A percentile compares a stretch with the other conserved stretches of the same genome.
Evolutionary conservation across 2,888 invertebrate genomes (phyloP).

Genomic region (Drosophila neotestacea): DNA sequence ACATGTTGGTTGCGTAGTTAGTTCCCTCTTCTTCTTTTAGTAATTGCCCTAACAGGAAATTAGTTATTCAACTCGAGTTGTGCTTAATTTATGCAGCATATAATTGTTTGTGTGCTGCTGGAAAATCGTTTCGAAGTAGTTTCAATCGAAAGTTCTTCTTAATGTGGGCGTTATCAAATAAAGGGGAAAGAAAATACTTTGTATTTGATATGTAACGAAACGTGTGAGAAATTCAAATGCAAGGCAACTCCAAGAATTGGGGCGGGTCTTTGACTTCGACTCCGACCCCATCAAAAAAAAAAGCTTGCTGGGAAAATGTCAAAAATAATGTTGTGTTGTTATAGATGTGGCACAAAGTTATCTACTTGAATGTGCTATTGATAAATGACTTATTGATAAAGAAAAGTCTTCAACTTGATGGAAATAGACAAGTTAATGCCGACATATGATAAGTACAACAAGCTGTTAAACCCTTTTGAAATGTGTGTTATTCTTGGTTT

Average conservation of each 20-base stretch:
- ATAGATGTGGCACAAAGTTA: slow-evolving; percentile 23
- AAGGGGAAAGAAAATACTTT: slow-evolving; percentile 2
- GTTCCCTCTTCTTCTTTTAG: slow-evolving; percentile 49
- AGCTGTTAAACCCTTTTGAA: slow-evolving; percentile 11
- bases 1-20: slow-evolving; percentile 32
- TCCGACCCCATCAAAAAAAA: slow-evolving; percentile 1
- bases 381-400: slow-evolving; percentile 71
- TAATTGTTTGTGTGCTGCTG: slow-evolving; percentile 72
- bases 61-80: slow-evolving; percentile 69
- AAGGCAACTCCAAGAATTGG: slow-evolving; percentile 40
- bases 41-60: slow-evolving; percentile 76
- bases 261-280: slow-evolving; percentile 23
- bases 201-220: slow-evolving; percentile 60
- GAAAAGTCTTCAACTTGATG: slow-evolving; percentile 42
- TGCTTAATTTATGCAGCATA: slow-evolving; percentile 68
- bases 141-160: slow-evolving; percentile 60
- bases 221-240: slow-evolving; percentile 73
- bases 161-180: slow-evolving; percentile 70
- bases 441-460: slow-evolving; percentile 26
- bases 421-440: slow-evolving; percentile 65
- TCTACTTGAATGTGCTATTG: slow-evolving; percentile 45
- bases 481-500: slow-evolving; percentile 7
- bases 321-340: slow-evolving; percentile 30
- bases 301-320: slow-evolving; percentile 53
- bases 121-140: slow-evolving; percentile 62